These are phyloP conservation scores for Eristalinus sepulchralis DNA, from an alignment of 2,888 invertebrate genomes.

Conservation along the genomic window DNA sequence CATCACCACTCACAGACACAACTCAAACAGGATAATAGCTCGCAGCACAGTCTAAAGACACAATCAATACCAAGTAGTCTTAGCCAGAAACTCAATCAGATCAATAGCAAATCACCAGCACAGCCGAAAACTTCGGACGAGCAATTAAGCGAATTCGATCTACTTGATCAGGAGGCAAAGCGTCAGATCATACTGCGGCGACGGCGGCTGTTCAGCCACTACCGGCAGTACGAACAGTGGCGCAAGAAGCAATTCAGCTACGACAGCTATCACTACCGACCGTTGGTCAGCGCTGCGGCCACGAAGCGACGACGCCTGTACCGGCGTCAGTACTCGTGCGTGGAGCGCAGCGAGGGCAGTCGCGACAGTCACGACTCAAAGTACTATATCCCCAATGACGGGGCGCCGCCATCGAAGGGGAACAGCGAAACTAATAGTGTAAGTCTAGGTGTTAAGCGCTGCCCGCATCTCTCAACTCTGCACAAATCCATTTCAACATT, in stretches of 20 bases:
- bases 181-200: constrained; percentile 78
- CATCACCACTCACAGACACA: constrained; percentile 42
- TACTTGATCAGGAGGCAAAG: constrained; percentile 77
- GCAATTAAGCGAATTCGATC: constrained; percentile 77
- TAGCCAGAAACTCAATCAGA: constrained; percentile 36
- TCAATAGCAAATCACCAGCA: constrained; percentile 52
- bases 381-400: constrained; percentile 60
- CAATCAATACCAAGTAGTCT: constrained; percentile 62
- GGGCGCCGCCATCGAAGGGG: constrained; percentile 30
- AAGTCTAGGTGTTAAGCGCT: constrained; percentile 63
- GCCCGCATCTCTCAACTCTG: constrained; percentile 46
- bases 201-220: constrained; percentile 79
- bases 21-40: constrained; percentile 55
- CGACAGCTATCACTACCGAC: constrained; percentile 79
- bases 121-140: constrained; percentile 73
- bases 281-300: constrained; percentile 75
- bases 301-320: constrained; percentile 79
- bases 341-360: constrained; percentile 79
- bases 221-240: constrained; percentile 80
- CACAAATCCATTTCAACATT: constrained; percentile 11
- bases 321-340: constrained; percentile 79
- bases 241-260: constrained; percentile 80
- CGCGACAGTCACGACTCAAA: constrained; percentile 78
- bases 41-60: constrained; percentile 74
- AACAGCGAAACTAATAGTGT: constrained; percentile 71